Evolutionary conservation across 2,113 vertebrate species (phyloP).

Genomic region (Dolichallabes microphthalmus): DNA sequence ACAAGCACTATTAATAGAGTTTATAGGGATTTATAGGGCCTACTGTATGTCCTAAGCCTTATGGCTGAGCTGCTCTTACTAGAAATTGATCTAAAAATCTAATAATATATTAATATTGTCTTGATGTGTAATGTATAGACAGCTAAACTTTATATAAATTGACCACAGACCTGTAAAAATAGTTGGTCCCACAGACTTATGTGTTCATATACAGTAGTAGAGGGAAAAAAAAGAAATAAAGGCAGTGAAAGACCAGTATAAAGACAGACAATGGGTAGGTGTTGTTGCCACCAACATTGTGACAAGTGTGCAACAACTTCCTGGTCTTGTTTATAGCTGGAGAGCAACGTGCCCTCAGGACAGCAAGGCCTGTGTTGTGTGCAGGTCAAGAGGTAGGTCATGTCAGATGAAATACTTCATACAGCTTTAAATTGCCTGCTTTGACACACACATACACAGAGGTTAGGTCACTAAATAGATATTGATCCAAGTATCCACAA

Average conservation of each 20-base stretch:
- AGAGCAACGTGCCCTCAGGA: constrained; percentile 51
- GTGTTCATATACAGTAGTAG: neutral
- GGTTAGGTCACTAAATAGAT: constrained; percentile 71
- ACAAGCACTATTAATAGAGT: neutral
- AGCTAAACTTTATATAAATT: neutral
- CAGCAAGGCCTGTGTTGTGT: constrained; percentile 45
- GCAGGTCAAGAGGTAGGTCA: constrained; percentile 64
- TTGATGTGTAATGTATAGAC: neutral
- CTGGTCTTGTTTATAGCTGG: constrained; percentile 59
- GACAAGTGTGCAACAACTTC: constrained; percentile 65
- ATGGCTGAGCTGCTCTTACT: neutral
- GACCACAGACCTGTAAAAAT: neutral
- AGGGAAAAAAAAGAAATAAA: neutral
- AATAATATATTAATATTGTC: neutral
- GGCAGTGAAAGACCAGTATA: constrained; percentile 16
- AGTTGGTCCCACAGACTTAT: neutral
- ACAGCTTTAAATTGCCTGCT: constrained; percentile 65
- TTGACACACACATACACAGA: constrained; percentile 60
- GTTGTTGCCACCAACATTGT: constrained; percentile 62
- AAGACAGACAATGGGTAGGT: constrained; percentile 39
- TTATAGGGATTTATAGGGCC: too few relatives aligned
- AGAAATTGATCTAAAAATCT: neutral
- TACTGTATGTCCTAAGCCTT: too few relatives aligned
- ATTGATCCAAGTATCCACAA: constrained; percentile 66
- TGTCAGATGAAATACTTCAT: constrained; percentile 68